Percentiles rank a stretch among this genome's conserved stretches.
These are phyloP conservation scores for Gnathochromis pfefferi DNA, from an alignment of 2,113 vertebrate species.

Conservation along the genomic window DNA sequence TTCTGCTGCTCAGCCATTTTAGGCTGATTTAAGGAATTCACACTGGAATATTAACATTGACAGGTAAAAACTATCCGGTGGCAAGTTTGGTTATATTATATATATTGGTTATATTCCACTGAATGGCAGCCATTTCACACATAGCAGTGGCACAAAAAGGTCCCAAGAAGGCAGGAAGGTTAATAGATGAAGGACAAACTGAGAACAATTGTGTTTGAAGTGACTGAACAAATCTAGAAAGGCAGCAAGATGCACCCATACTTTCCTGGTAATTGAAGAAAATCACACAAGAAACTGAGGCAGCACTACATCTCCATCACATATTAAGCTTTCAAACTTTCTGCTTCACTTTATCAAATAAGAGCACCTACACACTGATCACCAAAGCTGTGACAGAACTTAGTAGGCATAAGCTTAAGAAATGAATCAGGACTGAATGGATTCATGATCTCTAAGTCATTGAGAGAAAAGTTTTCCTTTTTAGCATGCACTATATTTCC, in stretches of 20 bases:
- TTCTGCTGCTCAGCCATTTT: no score
- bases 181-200: neutral
- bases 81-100: no score
- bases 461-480: neutral
- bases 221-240: neutral
- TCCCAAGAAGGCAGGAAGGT: no score
- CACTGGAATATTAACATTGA: no score
- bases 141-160: no score
- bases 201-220: neutral
- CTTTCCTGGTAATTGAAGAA: neutral
- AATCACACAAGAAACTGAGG: neutral
- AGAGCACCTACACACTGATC: neutral
- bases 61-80: no score
- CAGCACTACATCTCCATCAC: neutral
- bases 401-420: neutral
- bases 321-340: neutral
- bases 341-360: neutral
- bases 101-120: no score
- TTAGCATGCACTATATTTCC: neutral
- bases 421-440: neutral
- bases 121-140: no score
- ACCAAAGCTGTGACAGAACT: neutral
- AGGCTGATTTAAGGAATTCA: no score
- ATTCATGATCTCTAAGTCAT: neutral
- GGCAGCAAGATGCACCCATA: neutral